Evolutionary conservation across 2,888 invertebrate genomes (phyloP).

Genomic region (Cerceris ruficornis): DNA sequence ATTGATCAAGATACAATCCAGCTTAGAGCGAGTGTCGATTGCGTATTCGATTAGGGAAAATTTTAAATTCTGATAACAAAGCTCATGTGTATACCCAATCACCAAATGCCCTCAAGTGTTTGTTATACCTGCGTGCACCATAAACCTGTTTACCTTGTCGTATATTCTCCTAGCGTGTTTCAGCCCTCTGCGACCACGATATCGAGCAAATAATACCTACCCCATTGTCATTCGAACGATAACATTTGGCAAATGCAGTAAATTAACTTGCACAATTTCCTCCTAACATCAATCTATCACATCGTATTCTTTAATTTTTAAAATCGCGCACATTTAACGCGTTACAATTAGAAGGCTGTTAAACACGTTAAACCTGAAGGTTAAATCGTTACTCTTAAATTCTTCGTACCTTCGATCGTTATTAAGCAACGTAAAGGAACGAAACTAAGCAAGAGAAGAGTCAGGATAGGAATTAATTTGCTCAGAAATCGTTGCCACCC

Average conservation of each 20-base stretch:
- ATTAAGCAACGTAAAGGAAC: too few species aligned
- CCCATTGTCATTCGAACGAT: neutral
- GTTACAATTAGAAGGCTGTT: neutral
- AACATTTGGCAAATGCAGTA: neutral
- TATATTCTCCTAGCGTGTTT: conserved; percentile 52
- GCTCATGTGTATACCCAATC: conserved; percentile 55
- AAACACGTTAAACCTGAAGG: neutral
- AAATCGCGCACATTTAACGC: neutral
- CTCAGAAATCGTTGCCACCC: conserved; percentile 40
- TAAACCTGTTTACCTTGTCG: conserved; percentile 54
- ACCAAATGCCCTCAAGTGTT: conserved; percentile 59
- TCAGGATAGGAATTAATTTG: conserved; percentile 57
- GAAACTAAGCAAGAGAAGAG: neutral
- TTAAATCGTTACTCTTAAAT: too few species aligned
- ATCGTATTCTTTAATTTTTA: too few species aligned
- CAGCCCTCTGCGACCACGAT: conserved; percentile 38
- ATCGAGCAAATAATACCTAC: conserved; percentile 53
- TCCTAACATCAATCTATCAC: too few species aligned
- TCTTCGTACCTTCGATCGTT: too few species aligned
- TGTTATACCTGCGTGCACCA: conserved; percentile 62
- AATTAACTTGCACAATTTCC: neutral
- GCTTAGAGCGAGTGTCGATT: conserved; percentile 37
- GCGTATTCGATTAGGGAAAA: conserved; percentile 27
- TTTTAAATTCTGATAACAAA: conserved; percentile 52
- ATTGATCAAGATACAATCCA: conserved; percentile 46